Evolutionary conservation across 2,888 invertebrate species (phyloP).

Genomic region (Ferrisia virgata): DNA sequence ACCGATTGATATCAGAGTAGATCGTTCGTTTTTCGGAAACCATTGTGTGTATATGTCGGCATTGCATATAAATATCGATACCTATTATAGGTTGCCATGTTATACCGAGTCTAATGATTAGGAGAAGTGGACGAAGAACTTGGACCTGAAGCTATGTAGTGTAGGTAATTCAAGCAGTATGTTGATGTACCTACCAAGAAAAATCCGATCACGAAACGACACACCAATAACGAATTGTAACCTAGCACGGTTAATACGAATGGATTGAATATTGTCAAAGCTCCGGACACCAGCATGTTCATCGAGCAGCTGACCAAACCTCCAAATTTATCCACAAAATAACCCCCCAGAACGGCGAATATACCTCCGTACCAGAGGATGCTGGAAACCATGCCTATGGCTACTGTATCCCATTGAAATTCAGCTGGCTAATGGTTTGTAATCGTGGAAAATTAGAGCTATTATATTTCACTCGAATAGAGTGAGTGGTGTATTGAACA

Average conservation of each 20-base stretch:
- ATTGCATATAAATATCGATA: too few species aligned
- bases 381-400: background rate
- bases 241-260: background rate
- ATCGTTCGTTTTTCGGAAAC: too few species aligned
- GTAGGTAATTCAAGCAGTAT: too few species aligned
- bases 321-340: background rate
- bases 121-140: too few species aligned
- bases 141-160: too few species aligned
- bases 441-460: too few species aligned
- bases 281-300: background rate
- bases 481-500: too few species aligned
- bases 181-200: background rate
- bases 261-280: background rate
- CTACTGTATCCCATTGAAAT: background rate
- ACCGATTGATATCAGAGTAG: too few species aligned
- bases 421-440: background rate
- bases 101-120: too few species aligned
- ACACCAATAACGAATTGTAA: background rate
- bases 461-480: too few species aligned
- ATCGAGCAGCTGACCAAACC: background rate
- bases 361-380: background rate
- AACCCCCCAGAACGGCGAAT: background rate
- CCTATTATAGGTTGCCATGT: too few species aligned
- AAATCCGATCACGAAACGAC: background rate
- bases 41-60: too few species aligned